Evolutionary conservation across 2,888 invertebrate species (phyloP).

Genomic region (Dynastes maya): DNA sequence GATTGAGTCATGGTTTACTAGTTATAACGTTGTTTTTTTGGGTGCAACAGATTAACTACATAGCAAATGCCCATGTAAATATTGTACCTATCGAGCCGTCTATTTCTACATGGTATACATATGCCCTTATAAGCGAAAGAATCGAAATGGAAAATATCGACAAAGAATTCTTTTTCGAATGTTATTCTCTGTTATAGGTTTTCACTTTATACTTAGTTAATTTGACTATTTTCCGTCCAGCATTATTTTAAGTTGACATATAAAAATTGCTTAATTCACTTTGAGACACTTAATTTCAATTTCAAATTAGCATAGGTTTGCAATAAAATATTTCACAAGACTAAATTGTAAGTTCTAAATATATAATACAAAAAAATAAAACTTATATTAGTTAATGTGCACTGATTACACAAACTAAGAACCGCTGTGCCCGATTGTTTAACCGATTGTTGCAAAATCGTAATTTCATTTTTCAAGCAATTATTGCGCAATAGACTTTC

Average conservation of each 20-base stretch:
- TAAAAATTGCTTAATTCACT: not conserved
- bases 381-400: constrained; percentile 3
- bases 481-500: constrained; percentile 25
- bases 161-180: too few species aligned
- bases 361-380: not conserved
- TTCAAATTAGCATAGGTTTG: constrained; percentile 3
- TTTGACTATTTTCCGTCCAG: not conserved
- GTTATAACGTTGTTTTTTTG: too few species aligned
- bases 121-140: too few species aligned
- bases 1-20: too few species aligned
- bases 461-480: constrained; percentile 16
- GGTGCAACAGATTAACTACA: too few species aligned
- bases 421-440: constrained; percentile 1
- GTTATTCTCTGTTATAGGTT: not conserved
- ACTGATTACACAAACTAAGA: constrained; percentile 12
- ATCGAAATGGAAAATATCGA: too few species aligned
- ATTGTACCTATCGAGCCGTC: too few species aligned
- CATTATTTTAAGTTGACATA: too few species aligned
- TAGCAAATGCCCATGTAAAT: too few species aligned
- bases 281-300: not conserved
- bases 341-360: constrained; percentile 19
- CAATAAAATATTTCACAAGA: not conserved
- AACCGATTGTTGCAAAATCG: constrained; percentile 2
- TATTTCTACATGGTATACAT: too few species aligned
- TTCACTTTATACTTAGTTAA: not conserved